Conservation (phyloP, 2,797 vertebrate genomes). For the Parotocinclus haroldoi region DNA sequence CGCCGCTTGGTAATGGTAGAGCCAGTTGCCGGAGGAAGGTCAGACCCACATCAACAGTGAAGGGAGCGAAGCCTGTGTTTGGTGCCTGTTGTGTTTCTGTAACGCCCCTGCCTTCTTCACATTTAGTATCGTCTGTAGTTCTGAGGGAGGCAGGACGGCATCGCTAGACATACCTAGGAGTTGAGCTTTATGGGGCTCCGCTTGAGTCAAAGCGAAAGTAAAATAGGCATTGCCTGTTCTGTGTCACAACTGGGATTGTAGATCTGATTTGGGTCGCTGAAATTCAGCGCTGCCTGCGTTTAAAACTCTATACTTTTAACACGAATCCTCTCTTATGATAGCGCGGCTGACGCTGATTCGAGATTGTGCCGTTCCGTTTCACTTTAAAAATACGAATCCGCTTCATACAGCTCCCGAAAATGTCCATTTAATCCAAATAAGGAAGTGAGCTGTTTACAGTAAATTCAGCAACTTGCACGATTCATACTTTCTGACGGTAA, state of each 20-base stretch:
- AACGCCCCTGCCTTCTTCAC: slow-evolving; percentile 2
- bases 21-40: background rate
- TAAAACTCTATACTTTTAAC: too few species aligned
- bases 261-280: too few species aligned
- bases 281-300: too few species aligned
- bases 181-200: background rate
- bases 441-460: background rate
- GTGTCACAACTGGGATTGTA: too few species aligned
- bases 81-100: slow-evolving; percentile 1
- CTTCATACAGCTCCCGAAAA: too few species aligned
- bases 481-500: background rate
- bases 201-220: slow-evolving; percentile 12
- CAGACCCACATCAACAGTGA: slow-evolving; percentile 7
- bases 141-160: background rate
- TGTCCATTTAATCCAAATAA: background rate
- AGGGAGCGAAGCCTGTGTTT: slow-evolving; percentile 5
- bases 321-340: too few species aligned
- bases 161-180: too few species aligned
- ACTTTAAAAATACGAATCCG: too few species aligned
- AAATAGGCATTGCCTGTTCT: background rate
- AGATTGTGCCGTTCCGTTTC: too few species aligned
- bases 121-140: background rate
- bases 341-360: too few species aligned
- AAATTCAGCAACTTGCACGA: background rate
- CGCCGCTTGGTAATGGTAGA: background rate